These are phyloP conservation scores for Siniperca undulata DNA, from an alignment of 2,797 vertebrate genomes.

Conservation along the genomic window DNA sequence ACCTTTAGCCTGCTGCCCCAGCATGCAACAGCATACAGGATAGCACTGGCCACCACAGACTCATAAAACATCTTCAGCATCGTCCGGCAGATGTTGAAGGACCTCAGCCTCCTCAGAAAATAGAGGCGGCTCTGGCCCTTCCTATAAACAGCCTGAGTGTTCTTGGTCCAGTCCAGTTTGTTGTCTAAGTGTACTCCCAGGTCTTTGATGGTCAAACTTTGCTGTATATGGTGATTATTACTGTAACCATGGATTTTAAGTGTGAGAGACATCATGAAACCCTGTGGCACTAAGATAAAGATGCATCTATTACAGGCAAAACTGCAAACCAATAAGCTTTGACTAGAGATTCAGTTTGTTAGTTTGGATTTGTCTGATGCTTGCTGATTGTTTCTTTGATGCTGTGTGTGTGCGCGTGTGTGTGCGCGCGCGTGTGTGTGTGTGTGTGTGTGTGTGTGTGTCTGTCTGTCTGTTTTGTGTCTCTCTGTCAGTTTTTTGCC, in stretches of 20 bases:
- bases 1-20: no score
- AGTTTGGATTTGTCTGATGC: not conserved
- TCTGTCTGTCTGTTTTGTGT: not conserved
- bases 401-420: not conserved
- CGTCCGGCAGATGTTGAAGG: no score
- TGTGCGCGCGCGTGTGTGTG: not conserved
- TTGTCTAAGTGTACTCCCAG: no score
- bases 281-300: not conserved
- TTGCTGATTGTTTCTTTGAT: not conserved
- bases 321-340: not conserved
- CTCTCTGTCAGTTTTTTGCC: constrained; percentile 23
- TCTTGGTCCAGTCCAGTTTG: no score
- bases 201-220: no score
- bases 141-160: no score
- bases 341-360: not conserved
- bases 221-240: not conserved
- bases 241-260: not conserved
- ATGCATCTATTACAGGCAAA: not conserved
- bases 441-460: not conserved
- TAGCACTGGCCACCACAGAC: no score
- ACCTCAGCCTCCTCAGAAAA: no score
- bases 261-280: not conserved
- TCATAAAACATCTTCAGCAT: no score
- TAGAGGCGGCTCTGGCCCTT: no score
- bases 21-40: no score